Percentiles rank a stretch among this genome's conserved stretches.
Conservation (phyloP, 30 jellyfish, hydroid and myxozoan genomes). For the Cassiopea andromeda region DNA sequence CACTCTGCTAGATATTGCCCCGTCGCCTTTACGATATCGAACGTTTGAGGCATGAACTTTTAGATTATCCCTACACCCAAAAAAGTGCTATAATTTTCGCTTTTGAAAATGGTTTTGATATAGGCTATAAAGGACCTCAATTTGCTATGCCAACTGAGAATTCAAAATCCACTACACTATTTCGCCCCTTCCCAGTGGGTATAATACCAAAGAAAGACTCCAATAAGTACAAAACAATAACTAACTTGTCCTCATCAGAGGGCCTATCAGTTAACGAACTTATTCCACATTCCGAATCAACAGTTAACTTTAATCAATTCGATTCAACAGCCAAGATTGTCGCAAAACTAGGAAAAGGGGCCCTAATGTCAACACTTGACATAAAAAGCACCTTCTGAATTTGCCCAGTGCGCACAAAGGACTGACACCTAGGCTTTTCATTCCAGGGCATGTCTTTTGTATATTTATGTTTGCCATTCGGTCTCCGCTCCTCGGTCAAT, state of each 20-base stretch:
- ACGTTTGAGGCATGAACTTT: not conserved
- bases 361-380: constrained; percentile 55
- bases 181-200: constrained; percentile 42
- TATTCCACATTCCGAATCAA: constrained; percentile 17
- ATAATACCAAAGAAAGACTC: constrained; percentile 24
- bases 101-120: constrained; percentile 11
- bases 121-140: not conserved
- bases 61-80: not conserved
- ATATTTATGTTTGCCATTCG: constrained; percentile 35
- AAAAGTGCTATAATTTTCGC: not conserved
- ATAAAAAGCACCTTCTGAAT: constrained; percentile 55
- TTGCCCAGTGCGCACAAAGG: constrained; percentile 52
- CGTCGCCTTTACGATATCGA: constrained; percentile 13
- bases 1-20: constrained; percentile 11
- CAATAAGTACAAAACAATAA: not conserved
- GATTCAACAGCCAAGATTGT: constrained; percentile 48
- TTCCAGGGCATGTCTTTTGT: constrained; percentile 14
- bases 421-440: constrained; percentile 56
- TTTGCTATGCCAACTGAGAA: too few species aligned
- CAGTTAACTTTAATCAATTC: constrained; percentile 29
- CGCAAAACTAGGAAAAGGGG: constrained; percentile 20
- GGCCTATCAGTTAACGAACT: constrained; percentile 43
- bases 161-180: not conserved
- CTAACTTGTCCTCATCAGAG: constrained; percentile 55
- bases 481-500: constrained; percentile 19